phyloP scores from a whole-genome alignment of 2,797 vertebrate genomes.

The Onychomys torridus region DNA sequence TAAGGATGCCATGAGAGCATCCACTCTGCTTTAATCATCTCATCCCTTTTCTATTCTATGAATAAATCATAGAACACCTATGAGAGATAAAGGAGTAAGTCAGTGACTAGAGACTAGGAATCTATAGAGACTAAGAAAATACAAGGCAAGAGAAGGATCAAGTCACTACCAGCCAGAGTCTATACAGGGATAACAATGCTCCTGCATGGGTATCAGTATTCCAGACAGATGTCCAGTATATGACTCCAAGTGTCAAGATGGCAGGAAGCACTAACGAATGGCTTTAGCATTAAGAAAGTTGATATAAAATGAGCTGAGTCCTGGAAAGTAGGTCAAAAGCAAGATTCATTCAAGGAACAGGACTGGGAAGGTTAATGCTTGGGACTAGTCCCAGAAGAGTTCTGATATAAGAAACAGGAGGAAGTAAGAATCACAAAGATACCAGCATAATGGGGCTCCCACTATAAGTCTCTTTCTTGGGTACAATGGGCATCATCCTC shows the following conservation, averaged over 20 bases:
- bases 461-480: neutral
- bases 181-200: neutral
- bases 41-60: too few species aligned
- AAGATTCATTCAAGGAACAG: neutral
- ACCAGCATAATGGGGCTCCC: rapidly evolving
- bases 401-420: neutral
- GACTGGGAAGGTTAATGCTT: neutral
- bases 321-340: conserved; percentile 1
- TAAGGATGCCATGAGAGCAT: neutral
- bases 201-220: too few species aligned
- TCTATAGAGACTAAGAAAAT: neutral
- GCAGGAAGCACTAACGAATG: neutral
- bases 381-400: neutral
- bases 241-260: neutral
- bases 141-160: neutral
- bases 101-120: neutral
- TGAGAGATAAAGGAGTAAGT: neutral
- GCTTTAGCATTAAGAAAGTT: neutral
- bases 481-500: rapidly evolving
- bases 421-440: neutral
- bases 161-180: neutral
- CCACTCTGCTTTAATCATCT: neutral
- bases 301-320: neutral
- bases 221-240: neutral
- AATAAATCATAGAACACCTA: neutral